Conservation (phyloP, 2,113 vertebrate species). For the Bubo bubo region DNA sequence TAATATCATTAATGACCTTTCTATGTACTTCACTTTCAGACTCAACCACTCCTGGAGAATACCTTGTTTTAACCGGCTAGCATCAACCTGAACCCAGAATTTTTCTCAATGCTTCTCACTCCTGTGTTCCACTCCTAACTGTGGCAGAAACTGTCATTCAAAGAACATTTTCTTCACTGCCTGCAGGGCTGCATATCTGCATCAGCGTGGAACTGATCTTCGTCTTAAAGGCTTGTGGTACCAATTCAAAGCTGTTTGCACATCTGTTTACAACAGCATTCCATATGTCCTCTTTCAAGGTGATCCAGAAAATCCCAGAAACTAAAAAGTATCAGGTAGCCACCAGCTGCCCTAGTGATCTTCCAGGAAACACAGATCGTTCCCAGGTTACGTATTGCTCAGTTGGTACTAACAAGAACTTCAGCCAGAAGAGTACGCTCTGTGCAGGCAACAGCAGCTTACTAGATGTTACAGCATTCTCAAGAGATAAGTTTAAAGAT, state of each 20-base stretch:
- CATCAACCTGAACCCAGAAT: neutral
- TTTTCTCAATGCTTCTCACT: neutral
- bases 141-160: neutral
- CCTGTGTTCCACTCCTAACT: neutral
- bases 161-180: neutral
- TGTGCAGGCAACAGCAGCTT: neutral
- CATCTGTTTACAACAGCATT: neutral
- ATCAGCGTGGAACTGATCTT: neutral
- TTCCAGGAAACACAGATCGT: neutral
- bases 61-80: neutral
- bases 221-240: neutral
- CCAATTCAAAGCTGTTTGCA: neutral
- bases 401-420: neutral
- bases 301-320: neutral
- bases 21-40: neutral
- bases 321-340: neutral
- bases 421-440: neutral
- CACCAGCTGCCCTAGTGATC: neutral
- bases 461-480: neutral
- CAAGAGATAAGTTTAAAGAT: slow-evolving; percentile 33
- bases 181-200: neutral
- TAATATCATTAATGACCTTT: neutral
- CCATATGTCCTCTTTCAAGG: neutral
- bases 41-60: neutral
- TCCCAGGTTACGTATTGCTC: neutral